phyloP scores from a whole-genome alignment of 2,113 vertebrate genomes.

The Plotosus lineatus region DNA sequence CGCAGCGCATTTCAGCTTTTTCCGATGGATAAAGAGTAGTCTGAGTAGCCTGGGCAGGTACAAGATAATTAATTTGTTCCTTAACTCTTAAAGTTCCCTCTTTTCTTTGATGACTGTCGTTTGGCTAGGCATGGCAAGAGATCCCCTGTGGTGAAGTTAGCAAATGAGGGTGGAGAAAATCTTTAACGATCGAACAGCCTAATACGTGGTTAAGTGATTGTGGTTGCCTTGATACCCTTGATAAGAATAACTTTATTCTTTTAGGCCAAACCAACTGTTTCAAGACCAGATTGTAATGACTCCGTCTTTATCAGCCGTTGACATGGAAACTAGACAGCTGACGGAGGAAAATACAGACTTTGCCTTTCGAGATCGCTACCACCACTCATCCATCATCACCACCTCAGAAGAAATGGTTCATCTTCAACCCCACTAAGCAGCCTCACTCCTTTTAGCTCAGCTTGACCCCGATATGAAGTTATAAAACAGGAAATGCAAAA shows the following conservation, averaged over 20 bases:
- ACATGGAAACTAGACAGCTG: slow-evolving; percentile 88
- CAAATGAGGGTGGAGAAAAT: slow-evolving; percentile 22
- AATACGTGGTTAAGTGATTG: not conserved
- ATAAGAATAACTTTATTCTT: slow-evolving; percentile 19
- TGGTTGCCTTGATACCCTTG: not conserved
- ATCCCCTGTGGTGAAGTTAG: slow-evolving; percentile 19
- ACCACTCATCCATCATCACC: slow-evolving; percentile 83
- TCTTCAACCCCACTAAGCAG: slow-evolving; percentile 67
- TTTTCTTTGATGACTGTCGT: slow-evolving; percentile 22
- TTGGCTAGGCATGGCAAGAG: slow-evolving; percentile 7
- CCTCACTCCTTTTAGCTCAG: not conserved
- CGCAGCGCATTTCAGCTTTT: slow-evolving; percentile 89
- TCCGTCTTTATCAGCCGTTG: slow-evolving; percentile 79
- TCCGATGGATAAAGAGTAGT: slow-evolving; percentile 80
- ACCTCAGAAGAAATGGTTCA: slow-evolving; percentile 72
- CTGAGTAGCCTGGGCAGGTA: slow-evolving; percentile 81
- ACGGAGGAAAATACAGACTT: slow-evolving; percentile 94
- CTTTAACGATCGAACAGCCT: not conserved
- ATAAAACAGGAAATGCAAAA: too few relatives aligned
- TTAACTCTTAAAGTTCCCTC: slow-evolving; percentile 21
- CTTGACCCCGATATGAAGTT: not conserved
- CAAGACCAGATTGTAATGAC: slow-evolving; percentile 86
- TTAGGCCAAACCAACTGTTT: slow-evolving; percentile 56
- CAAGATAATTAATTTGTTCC: slow-evolving; percentile 3
- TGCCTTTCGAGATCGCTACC: slow-evolving; percentile 85